phyloP scores from a whole-genome alignment of 2,888 invertebrate genomes.

The Acleris cristana region DNA sequence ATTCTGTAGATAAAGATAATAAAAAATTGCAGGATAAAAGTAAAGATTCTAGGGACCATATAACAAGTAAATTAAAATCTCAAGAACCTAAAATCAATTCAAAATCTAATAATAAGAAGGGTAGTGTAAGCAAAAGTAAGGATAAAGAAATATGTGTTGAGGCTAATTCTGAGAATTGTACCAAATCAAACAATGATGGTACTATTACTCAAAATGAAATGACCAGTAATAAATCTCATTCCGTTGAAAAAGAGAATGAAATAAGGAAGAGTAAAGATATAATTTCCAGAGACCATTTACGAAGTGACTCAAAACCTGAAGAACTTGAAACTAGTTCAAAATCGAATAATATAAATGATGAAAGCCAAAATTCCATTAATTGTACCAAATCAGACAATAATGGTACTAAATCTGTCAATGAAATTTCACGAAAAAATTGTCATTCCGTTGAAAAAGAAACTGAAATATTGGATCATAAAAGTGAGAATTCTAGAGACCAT shows the following conservation, averaged over 20 bases:
- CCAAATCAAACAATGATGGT: not conserved
- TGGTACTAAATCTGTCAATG: not conserved
- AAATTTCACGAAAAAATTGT: not conserved
- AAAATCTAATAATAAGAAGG: not conserved
- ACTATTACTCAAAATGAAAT: not conserved
- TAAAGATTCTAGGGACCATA: not conserved
- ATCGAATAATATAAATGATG: not conserved
- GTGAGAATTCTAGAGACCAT: not conserved
- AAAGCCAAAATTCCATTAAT: not conserved
- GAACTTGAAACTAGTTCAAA: not conserved
- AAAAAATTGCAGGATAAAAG: conserved; percentile 17
- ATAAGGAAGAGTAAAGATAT: conserved; percentile 10
- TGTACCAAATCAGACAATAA: not conserved
- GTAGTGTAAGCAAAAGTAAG: not conserved
- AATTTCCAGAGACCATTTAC: not conserved
- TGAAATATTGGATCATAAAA: conserved; percentile 15
- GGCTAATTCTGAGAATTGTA: not conserved
- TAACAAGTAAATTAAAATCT: not conserved
- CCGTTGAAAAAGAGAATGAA: not conserved
- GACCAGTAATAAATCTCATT: not conserved
- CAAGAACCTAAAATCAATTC: not conserved
- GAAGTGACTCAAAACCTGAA: not conserved
- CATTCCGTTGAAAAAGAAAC: not conserved
- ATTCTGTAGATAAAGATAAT: not conserved
- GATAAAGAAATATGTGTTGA: conserved; percentile 4